These are phyloP conservation scores for Nycticorax nycticorax DNA, from an alignment of 2,113 vertebrate species.

Conservation along the genomic window DNA sequence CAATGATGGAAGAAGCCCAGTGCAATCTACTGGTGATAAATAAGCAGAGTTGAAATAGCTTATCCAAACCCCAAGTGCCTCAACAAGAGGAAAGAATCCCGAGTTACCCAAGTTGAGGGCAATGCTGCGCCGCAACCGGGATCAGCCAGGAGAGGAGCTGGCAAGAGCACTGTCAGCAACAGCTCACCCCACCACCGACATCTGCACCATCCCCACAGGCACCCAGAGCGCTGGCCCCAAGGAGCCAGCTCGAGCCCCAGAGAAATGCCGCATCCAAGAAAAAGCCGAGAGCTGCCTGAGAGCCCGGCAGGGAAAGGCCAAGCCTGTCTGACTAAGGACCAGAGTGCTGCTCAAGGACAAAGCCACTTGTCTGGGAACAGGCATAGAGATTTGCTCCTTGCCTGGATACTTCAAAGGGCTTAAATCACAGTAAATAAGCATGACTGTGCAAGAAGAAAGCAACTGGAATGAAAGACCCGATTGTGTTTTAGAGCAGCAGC, in stretches of 20 bases:
- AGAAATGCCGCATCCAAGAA: neutral
- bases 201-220: accelerated
- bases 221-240: neutral
- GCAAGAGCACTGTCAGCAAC: neutral
- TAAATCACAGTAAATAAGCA: conserved; percentile 38
- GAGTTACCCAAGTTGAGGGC: neutral
- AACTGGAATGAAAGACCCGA: neutral
- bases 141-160: neutral
- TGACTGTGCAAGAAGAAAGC: conserved; percentile 36
- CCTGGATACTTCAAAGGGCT: conserved; percentile 43
- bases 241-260: neutral
- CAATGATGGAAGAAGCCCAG: neutral
- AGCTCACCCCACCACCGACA: neutral
- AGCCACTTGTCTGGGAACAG: conserved; percentile 7
- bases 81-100: neutral
- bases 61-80: neutral
- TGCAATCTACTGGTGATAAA: neutral
- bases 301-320: neutral
- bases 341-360: neutral
- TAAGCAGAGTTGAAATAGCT: neutral
- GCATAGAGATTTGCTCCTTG: conserved; percentile 34
- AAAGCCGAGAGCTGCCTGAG: neutral
- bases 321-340: neutral
- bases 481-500: neutral
- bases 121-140: neutral